Conservation (phyloP, 2,888 invertebrate genomes). For the Catocala nupta region DNA sequence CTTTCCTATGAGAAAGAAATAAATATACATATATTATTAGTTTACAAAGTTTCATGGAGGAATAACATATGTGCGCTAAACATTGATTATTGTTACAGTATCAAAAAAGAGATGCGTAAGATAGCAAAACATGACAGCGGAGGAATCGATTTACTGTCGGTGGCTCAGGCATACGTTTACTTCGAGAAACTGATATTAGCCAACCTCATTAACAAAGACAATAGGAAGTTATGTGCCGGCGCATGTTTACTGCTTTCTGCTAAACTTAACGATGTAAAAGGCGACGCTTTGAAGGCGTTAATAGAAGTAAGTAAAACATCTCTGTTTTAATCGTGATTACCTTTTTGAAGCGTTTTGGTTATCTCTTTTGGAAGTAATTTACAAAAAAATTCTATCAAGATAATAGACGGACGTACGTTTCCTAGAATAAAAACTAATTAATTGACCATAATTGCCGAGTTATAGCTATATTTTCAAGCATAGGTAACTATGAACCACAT, state of each 20-base stretch:
- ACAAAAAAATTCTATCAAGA: no score
- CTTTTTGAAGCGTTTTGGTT: no score
- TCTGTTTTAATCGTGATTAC: no score
- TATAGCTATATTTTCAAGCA: no score
- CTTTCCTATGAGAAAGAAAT: no score
- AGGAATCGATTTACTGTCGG: constrained; percentile 94
- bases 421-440: no score
- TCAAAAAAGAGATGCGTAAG: constrained; percentile 98
- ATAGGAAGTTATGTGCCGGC: constrained; percentile 98
- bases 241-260: constrained; percentile 97
- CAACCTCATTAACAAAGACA: constrained; percentile 97
- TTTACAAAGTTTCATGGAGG: no score
- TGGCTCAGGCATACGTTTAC: constrained; percentile 99
- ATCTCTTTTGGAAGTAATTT: no score
- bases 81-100: constrained; percentile 84
- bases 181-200: constrained; percentile 98
- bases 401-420: no score
- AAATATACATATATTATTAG: no score
- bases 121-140: constrained; percentile 95
- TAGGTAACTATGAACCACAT: no score
- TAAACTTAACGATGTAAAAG: constrained; percentile 98
- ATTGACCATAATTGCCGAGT: no score
- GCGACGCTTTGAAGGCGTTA: constrained; percentile 93
- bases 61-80: neutral
- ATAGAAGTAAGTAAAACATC: constrained; percentile 90